phyloP scores from a whole-genome alignment of 2,113 vertebrate genomes.

The Patagioenas fasciata region DNA sequence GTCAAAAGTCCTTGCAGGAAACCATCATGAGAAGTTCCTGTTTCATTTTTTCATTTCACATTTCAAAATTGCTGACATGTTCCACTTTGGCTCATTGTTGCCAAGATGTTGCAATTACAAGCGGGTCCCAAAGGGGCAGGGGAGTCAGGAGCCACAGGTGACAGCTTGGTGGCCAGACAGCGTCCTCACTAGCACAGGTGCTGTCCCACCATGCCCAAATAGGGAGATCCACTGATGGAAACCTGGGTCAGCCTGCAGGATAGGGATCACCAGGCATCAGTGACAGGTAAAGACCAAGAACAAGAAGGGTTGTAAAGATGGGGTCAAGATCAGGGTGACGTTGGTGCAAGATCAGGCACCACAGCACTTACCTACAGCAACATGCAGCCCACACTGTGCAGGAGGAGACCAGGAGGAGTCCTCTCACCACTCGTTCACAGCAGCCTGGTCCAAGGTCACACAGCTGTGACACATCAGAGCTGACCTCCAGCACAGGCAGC shows the following conservation, averaged over 20 bases:
- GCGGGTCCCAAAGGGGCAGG: rapidly evolving
- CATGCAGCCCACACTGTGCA: rapidly evolving
- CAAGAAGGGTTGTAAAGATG: background rate
- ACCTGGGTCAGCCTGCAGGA: background rate
- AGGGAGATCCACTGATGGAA: background rate
- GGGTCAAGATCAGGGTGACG: background rate
- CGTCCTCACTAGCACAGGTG: rapidly evolving
- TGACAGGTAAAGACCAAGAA: background rate
- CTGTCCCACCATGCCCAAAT: rapidly evolving
- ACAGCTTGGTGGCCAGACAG: background rate
- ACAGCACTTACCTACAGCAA: background rate
- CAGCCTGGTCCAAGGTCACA: background rate
- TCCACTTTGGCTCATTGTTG: background rate
- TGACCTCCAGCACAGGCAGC: background rate
- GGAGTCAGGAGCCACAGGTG: rapidly evolving
- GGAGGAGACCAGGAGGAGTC: rapidly evolving
- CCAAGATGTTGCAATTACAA: rapidly evolving
- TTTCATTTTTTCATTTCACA: background rate
- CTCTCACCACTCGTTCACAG: background rate
- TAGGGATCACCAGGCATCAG: background rate
- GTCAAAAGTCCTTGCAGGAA: background rate
- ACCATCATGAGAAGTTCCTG: background rate
- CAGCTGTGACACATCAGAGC: rapidly evolving
- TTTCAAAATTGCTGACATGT: background rate
- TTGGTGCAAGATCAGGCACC: background rate